Evolutionary conservation across 2,888 invertebrate genomes (phyloP), one percentile per base, ranked within the genome.

Genomic region (Thera obeliscata): DNA sequence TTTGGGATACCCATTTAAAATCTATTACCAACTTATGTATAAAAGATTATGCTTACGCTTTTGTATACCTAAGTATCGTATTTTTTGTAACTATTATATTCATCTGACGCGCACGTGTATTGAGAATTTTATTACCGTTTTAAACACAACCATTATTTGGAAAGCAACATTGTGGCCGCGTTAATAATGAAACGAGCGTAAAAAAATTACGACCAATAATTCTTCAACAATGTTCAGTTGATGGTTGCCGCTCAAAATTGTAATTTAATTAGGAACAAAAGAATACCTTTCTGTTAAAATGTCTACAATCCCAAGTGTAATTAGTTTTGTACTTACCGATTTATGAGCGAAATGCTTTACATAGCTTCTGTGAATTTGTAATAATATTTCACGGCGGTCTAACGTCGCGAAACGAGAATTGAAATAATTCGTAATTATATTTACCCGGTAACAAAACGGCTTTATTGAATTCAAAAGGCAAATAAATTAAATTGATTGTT

Each of bases 241-340:
- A 54, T 67, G 57, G 56, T 67, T 55, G 57, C 56, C 65, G 9
- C 56, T 66, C 56, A 69, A 82, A 81, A 84, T 83, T 79, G 76
- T 78, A 74, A 84, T 85, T 85, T 86, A 87, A 88, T 87, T 86
- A 78, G 83, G 84, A 86, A 85, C 87, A 87, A 86, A 85, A 78
- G 79, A 80, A 78, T 41, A 41, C 41, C 41, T 33, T 79, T 76
- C 67, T 69, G 66, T 55, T 70, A 74, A 74, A 78, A 70, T 2
- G 8, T 52, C 22, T 70, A 76, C 59, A 76, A 73, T 65, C 78
- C 76, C 73, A 76, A 78, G 79, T 79, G 77, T 80, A 84, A 86
- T 86, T 82, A 82, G 79, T 75, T 71, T 74, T 62, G 76, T 77
- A 78, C 74, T 81, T 77, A 69, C 65, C 60, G 63, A 76, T 76